A percentile compares a stretch with the other conserved stretches of the same genome.
These are phyloP conservation scores for Chromoteleia sp. DNA, from an alignment of 2,888 invertebrate species.

Conservation along the genomic window DNA sequence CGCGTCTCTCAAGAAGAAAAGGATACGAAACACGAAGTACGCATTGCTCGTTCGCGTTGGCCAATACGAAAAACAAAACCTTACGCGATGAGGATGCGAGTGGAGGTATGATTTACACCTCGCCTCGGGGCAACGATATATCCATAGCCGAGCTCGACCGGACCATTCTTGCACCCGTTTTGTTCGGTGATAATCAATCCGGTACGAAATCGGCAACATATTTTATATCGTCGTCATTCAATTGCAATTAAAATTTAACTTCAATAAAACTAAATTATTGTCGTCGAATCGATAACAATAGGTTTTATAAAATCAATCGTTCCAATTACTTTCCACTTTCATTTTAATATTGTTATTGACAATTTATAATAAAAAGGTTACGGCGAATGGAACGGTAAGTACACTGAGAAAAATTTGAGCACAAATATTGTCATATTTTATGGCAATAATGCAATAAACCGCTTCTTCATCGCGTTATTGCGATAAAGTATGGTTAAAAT, in stretches of 20 bases:
- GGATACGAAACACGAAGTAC: background rate
- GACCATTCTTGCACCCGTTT: constrained; percentile 39
- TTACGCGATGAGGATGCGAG: constrained; percentile 31
- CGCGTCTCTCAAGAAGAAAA: constrained; percentile 22
- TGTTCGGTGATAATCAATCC: constrained; percentile 6
- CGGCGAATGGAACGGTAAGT: too few relatives aligned
- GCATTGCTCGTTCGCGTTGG: background rate
- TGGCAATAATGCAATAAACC: too few relatives aligned
- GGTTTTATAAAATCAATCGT: too few relatives aligned
- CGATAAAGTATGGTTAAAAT: too few relatives aligned
- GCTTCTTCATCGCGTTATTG: too few relatives aligned
- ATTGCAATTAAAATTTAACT: constrained; percentile 11
- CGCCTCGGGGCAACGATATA: constrained; percentile 33
- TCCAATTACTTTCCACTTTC: too few relatives aligned
- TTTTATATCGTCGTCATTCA: constrained; percentile 14
- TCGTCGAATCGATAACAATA: background rate
- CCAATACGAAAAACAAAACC: constrained; percentile 25
- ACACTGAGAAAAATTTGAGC: too few relatives aligned
- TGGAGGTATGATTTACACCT: constrained; percentile 46
- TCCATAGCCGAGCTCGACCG: constrained; percentile 21
- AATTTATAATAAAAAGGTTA: too few relatives aligned
- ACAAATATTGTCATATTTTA: too few relatives aligned
- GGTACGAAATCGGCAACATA: background rate
- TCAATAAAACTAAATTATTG: background rate
- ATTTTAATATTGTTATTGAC: too few relatives aligned